These are phyloP conservation scores for Drosophila lutescens DNA, from an alignment of 2,888 invertebrate genomes.

Conservation along the genomic window DNA sequence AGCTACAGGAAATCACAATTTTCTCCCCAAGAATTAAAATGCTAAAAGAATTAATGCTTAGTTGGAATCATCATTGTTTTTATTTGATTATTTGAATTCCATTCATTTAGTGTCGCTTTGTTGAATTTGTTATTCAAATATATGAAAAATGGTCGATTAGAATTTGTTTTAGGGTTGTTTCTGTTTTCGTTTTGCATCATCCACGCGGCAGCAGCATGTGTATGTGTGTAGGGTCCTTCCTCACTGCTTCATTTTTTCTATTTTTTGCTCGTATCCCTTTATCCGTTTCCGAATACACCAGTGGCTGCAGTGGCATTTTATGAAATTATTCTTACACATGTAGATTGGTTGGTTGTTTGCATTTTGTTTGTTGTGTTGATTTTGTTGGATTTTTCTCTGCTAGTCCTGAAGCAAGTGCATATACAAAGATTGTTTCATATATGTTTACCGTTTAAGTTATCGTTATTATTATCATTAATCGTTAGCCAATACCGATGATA, in stretches of 20 bases:
- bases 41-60: not conserved
- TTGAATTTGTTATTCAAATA: constrained; percentile 68
- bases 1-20: no score
- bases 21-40: not conserved
- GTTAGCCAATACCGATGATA: constrained; percentile 52
- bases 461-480: constrained; percentile 40
- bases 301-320: constrained; percentile 37
- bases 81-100: constrained; percentile 75
- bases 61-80: constrained; percentile 65
- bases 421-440: constrained; percentile 50
- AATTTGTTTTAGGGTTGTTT: constrained; percentile 55
- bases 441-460: constrained; percentile 43
- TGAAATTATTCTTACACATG: constrained; percentile 50
- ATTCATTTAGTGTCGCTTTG: constrained; percentile 63
- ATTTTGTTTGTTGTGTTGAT: constrained; percentile 14
- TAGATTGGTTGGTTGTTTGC: constrained; percentile 29
- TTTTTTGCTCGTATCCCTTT: constrained; percentile 1
- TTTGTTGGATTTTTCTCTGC: constrained; percentile 31
- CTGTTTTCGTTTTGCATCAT: constrained; percentile 38
- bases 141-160: constrained; percentile 76
- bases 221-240: constrained; percentile 9
- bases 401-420: constrained; percentile 57
- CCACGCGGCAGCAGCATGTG: constrained; percentile 16
- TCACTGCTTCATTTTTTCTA: constrained; percentile 2
- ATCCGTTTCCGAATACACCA: constrained; percentile 18